These are phyloP conservation scores for Listrodromus nycthemerus DNA, from an alignment of 2,888 invertebrate genomes.

Conservation along the genomic window DNA sequence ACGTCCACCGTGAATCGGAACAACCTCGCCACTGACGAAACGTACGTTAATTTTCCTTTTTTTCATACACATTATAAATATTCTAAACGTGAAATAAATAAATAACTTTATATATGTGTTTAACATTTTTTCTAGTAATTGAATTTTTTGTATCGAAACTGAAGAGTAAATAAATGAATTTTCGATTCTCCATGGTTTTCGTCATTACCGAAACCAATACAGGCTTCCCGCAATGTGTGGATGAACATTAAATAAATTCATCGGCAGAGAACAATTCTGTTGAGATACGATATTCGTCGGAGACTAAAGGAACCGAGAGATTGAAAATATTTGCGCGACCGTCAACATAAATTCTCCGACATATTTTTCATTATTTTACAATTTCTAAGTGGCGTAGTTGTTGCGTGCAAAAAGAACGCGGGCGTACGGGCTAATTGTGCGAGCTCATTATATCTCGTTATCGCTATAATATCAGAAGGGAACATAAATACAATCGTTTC, in stretches of 20 bases:
- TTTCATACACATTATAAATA: no score
- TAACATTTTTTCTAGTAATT: no score
- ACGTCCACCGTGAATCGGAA: no score
- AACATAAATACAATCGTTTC: conserved; percentile 7
- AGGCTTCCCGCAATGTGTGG: not conserved
- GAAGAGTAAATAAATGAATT: no score
- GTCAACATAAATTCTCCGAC: not conserved
- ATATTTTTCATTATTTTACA: no score
- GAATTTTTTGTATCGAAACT: no score
- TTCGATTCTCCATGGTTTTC: not conserved
- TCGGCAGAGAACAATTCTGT: not conserved
- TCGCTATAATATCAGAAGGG: not conserved
- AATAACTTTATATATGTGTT: no score
- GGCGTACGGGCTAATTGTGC: not conserved
- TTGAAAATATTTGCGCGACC: no score
- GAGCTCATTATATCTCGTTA: not conserved
- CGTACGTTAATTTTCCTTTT: no score
- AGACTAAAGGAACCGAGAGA: not conserved
- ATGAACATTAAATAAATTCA: not conserved
- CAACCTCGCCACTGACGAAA: not conserved
- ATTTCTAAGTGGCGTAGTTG: no score
- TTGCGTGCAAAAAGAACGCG: not conserved
- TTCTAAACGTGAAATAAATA: no score
- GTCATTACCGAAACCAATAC: not conserved
- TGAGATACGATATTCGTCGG: not conserved